A percentile compares a stretch with the other conserved stretches of the same genome.
Evolutionary conservation across 1,140 invertebrate genomes (phyloP).

Genomic region (Macrosteles quadrilineatus): DNA sequence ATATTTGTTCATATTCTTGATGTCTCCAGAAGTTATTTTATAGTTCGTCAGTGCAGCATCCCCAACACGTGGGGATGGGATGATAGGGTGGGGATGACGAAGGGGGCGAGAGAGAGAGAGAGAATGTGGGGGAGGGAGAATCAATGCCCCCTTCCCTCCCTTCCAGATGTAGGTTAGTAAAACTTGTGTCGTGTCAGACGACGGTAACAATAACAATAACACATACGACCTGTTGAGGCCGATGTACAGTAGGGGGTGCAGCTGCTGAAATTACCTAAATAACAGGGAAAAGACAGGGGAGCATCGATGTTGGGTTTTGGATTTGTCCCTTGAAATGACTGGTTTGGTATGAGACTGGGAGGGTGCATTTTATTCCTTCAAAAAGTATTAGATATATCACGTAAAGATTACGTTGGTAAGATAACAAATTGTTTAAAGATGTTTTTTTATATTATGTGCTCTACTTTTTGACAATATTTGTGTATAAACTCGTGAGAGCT

Average conservation of each 20-base stretch:
- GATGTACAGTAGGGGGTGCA: background rate
- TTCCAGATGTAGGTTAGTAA: background rate
- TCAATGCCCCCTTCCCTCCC: slow-evolving; percentile 8
- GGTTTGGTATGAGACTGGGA: no score
- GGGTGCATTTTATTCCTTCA: no score
- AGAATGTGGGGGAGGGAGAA: background rate
- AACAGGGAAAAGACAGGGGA: background rate
- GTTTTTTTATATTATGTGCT: no score
- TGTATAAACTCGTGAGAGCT: no score
- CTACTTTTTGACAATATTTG: no score
- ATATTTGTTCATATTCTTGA: no score
- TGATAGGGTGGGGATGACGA: background rate
- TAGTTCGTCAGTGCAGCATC: no score
- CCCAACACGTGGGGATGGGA: background rate
- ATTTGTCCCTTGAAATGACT: no score
- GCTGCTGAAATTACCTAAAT: background rate
- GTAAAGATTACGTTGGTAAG: no score
- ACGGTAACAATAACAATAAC: background rate
- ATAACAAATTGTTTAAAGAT: no score
- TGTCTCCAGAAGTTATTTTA: no score
- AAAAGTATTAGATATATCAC: no score
- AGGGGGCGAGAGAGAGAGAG: background rate
- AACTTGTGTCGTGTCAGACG: background rate
- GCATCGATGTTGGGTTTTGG: background rate
- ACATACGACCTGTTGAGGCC: background rate